Percentiles rank a stretch among this genome's conserved stretches.
Conservation (phyloP, 2,113 vertebrate species). For the Pseudorasbora parva region DNA sequence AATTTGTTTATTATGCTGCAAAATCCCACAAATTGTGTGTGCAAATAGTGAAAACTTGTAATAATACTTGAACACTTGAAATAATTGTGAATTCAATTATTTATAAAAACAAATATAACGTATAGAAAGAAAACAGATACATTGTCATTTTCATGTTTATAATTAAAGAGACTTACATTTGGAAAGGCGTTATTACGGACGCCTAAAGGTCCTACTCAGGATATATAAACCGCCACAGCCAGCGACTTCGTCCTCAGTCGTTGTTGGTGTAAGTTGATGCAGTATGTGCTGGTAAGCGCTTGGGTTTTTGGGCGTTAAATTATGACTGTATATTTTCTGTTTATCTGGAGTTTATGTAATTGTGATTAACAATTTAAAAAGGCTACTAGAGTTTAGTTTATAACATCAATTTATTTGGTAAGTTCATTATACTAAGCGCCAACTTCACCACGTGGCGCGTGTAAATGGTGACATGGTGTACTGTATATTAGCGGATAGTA, state of each 20-base stretch:
- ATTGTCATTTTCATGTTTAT: neutral
- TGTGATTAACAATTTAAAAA: neutral
- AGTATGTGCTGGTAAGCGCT: neutral
- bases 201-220: conserved; percentile 39
- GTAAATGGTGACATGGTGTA: neutral
- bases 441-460: neutral
- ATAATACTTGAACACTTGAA: too few relatives aligned
- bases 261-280: fast-evolving
- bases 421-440: neutral
- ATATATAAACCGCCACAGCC: conserved; percentile 11
- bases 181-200: conserved; percentile 15
- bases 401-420: too few relatives aligned
- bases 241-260: fast-evolving
- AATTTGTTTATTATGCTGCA: too few relatives aligned
- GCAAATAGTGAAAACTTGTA: too few relatives aligned
- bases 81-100: neutral
- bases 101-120: neutral
- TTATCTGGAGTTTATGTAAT: neutral
- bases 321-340: neutral
- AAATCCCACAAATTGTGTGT: too few relatives aligned
- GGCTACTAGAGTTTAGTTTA: neutral
- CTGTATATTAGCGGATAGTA: neutral
- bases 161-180: neutral
- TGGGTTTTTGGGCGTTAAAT: neutral
- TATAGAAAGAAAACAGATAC: neutral